Percentiles rank a stretch among this genome's conserved stretches.
Evolutionary conservation across 92 coral and sea anemone species (phyloP).

Genomic region (Parazoanthus swiftii): DNA sequence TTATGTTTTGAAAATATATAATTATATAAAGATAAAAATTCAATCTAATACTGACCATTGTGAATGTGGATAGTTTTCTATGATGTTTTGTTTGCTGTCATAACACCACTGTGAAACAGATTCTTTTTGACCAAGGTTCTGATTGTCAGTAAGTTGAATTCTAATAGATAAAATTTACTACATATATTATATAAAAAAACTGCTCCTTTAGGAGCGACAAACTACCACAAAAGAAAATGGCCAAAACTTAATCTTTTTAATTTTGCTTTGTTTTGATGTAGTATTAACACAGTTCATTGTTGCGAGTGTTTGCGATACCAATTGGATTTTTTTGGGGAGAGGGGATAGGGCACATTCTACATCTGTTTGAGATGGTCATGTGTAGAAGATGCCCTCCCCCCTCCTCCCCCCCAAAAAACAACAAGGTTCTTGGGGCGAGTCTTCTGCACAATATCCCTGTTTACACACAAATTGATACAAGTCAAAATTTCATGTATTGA

Average conservation of each 20-base stretch:
- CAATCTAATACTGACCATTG: constrained; percentile 7
- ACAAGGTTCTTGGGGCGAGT: constrained; percentile 10
- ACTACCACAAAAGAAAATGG: constrained; percentile 7
- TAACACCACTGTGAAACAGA: constrained; percentile 8
- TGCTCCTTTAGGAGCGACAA: constrained; percentile 5
- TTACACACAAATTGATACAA: constrained; percentile 1
- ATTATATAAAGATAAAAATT: constrained; percentile 2
- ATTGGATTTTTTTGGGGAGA: constrained; percentile 4
- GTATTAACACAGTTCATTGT: constrained; percentile 6
- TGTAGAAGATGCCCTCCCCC: not conserved
- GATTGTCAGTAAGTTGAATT: constrained; percentile 6
- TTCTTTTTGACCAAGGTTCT: constrained; percentile 7
- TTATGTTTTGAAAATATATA: constrained; percentile 3
- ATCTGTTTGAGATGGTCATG: not conserved
- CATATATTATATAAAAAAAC: not conserved
- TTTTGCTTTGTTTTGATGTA: constrained; percentile 5
- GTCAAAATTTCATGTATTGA: constrained; percentile 5
- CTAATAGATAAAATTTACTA: constrained; percentile 4
- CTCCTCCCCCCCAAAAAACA: constrained; percentile 2
- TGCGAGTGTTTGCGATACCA: constrained; percentile 5
- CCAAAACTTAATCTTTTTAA: not conserved
- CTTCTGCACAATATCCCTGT: constrained; percentile 8
- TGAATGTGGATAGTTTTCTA: constrained; percentile 6
- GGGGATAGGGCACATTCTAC: constrained; percentile 2
- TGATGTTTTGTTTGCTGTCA: constrained; percentile 7